Evolutionary conservation across 2,797 vertebrate genomes (phyloP).

Genomic region (Orestias chungarensis): DNA sequence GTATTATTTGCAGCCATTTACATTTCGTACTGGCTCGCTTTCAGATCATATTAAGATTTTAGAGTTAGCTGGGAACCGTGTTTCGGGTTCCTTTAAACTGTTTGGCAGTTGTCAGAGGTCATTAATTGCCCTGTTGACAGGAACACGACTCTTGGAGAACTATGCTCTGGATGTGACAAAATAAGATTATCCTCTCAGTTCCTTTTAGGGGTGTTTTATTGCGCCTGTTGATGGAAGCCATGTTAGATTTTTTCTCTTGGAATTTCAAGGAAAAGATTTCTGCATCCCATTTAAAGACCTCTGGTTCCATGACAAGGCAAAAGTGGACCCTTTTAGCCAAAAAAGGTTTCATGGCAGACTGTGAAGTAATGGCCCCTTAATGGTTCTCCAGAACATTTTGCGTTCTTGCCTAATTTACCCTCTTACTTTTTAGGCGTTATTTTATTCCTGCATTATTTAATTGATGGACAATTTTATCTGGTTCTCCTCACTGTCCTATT

Average conservation of each 20-base stretch:
- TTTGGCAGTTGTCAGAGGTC: conserved; percentile 41
- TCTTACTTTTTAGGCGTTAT: conserved; percentile 7
- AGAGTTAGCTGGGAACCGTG: conserved; percentile 35
- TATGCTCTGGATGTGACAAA: conserved; percentile 57
- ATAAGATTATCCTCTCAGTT: conserved; percentile 47
- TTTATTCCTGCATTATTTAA: background rate
- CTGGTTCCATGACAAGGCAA: conserved; percentile 22
- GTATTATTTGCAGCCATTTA: conserved; percentile 66
- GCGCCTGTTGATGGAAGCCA: conserved; percentile 30
- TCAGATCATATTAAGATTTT: conserved; percentile 1
- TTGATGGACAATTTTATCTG: conserved; percentile 13
- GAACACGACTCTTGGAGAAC: conserved; percentile 41
- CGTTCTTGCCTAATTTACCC: conserved; percentile 8
- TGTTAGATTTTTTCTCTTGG: conserved; percentile 35
- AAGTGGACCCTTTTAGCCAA: conserved; percentile 20
- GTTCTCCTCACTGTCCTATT: conserved; percentile 3
- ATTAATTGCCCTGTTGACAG: conserved; percentile 53
- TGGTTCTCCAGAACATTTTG: background rate
- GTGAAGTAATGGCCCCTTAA: conserved; percentile 9
- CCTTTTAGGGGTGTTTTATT: conserved; percentile 37
- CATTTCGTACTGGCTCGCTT: background rate
- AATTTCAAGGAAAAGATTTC: conserved; percentile 34
- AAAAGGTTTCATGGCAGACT: conserved; percentile 17
- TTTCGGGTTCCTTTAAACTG: conserved; percentile 23
- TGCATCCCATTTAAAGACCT: conserved; percentile 30